Percentiles rank a stretch among this genome's conserved stretches.
Conservation (phyloP, 2,797 vertebrate species). For the Rallus crepitans region DNA sequence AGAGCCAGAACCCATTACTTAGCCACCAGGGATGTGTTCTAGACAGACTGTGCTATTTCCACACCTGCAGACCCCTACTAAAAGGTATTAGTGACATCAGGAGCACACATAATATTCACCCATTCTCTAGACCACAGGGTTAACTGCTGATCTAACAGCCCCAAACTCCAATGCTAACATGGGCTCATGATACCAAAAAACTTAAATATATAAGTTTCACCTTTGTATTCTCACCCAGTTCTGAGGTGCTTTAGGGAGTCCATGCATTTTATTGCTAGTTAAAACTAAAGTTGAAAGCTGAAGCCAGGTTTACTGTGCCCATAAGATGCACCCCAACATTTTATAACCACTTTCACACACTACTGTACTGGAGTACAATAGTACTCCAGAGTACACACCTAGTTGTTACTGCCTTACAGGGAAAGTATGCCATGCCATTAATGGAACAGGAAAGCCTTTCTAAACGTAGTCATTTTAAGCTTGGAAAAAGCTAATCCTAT, state of each 20-base stretch:
- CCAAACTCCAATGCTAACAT: neutral
- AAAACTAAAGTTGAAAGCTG: neutral
- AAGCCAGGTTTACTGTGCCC: neutral
- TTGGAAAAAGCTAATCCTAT: neutral
- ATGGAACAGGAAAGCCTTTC: neutral
- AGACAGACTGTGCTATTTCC: neutral
- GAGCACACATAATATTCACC: neutral
- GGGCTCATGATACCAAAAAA: neutral
- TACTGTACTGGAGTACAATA: too few relatives aligned
- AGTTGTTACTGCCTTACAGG: neutral
- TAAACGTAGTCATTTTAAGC: neutral
- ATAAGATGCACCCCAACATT: neutral
- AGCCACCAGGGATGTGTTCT: neutral
- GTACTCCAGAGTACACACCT: rapidly evolving
- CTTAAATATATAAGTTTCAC: neutral
- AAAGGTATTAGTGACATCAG: neutral
- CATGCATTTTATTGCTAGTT: neutral
- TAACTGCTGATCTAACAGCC: neutral
- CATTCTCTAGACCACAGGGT: neutral
- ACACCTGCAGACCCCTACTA: neutral
- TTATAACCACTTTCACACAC: neutral
- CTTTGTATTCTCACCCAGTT: neutral
- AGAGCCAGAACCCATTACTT: neutral
- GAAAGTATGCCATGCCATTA: neutral
- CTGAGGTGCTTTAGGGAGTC: neutral